Base-by-base conservation (phyloP, 1,140 invertebrate genomes). In the Medauroidea extradentata region DNA sequence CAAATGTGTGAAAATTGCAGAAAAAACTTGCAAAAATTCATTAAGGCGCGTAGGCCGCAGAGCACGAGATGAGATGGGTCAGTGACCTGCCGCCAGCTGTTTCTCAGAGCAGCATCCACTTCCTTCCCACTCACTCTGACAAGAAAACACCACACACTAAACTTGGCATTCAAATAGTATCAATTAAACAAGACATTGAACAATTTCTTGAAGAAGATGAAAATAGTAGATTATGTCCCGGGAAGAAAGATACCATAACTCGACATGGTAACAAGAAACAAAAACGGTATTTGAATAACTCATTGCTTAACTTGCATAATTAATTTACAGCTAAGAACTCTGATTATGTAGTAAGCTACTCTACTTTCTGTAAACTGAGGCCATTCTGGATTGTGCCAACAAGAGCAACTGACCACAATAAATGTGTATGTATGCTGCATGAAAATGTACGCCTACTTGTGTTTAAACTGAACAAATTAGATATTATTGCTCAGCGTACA, bases 221-320 rank as follows among this genome's bases (percentile, higher is more conserved):
- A 52, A 63, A 61, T 50, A 65, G 57, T 18, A 38, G 52, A 19
- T 44, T 63, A 38, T 54, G 43, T 60, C 65, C 68, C 11, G 65
- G 67, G 41, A 60, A 65, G 60, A 66, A 62, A 34, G 66, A 69
- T 55, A 53, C 34, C 21, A 62, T 71, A 34, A 61, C 62, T 29
- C 66, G 55, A 55, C 63, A 66, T 19, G 63, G 65, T 21, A 51
- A 54, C 39, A 63, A 60, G 18, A 63, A 62, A 9, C 54, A 65
- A 57, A 68, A 68, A 60, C 25, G 62, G 25, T 62, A 53, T 58
- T 66, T 71, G 44, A 46, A 43, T 23, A 60, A 65, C 44, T 59
- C 60, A 11, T 3, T 70, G 25, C 50, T 63, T 13, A 61, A 65
- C 55, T 66, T 71, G 42, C 62, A 67, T 49, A 50, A 39, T 54